phyloP scores from a whole-genome alignment of 2,797 vertebrate genomes.

The Ficedula albicollis region DNA sequence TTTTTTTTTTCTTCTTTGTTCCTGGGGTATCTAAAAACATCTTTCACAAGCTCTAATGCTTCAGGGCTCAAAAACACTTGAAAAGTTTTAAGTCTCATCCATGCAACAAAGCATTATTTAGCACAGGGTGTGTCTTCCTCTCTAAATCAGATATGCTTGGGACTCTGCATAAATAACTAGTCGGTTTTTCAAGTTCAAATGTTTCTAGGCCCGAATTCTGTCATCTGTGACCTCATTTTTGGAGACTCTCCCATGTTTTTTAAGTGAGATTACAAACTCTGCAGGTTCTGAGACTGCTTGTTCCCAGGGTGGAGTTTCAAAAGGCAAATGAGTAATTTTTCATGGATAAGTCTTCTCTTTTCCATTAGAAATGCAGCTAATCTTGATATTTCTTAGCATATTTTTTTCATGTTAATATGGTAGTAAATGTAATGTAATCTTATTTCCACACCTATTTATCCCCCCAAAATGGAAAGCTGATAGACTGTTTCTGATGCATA shows the following conservation, averaged over 20 bases:
- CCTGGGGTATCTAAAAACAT: neutral
- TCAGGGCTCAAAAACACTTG: neutral
- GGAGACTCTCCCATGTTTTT: neutral
- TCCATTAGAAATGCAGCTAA: neutral
- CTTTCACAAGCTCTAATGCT: neutral
- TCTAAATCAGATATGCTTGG: neutral
- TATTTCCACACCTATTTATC: neutral
- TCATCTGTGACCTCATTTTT: conserved; percentile 41
- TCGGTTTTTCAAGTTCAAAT: neutral
- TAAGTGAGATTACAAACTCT: neutral
- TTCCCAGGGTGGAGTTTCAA: conserved; percentile 22
- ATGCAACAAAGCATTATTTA: neutral
- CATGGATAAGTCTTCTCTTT: neutral
- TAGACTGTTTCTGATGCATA: neutral
- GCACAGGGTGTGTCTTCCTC: conserved; percentile 2
- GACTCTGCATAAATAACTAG: neutral
- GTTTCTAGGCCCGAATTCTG: conserved; percentile 2
- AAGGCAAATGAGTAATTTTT: conserved; percentile 13
- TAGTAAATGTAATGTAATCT: neutral
- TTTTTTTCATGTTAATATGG: neutral
- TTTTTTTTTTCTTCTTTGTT: neutral
- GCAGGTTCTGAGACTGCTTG: neutral
- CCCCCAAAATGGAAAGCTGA: neutral
- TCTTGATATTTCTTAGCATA: neutral
- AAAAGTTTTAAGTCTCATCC: neutral